Conservation (phyloP, 2,113 vertebrate species). For the Silurus asotus region DNA sequence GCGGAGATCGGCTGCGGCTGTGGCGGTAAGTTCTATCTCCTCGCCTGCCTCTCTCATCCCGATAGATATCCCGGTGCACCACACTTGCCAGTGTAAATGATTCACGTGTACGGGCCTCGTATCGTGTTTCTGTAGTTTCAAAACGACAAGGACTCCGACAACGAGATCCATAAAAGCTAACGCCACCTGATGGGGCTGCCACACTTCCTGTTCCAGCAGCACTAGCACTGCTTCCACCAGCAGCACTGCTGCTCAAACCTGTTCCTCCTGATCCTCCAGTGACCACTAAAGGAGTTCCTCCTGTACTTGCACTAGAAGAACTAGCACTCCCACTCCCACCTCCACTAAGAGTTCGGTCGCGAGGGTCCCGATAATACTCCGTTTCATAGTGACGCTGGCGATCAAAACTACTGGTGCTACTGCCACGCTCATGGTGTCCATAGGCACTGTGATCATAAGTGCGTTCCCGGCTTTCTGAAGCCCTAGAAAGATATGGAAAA, state of each 20-base stretch:
- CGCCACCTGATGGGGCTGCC: conserved; percentile 64
- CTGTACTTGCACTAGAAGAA: conserved; percentile 45
- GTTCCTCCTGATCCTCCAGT: conserved; percentile 69
- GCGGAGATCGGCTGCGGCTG: conserved; percentile 93
- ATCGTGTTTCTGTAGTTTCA: conserved; percentile 91
- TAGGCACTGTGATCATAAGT: conserved; percentile 98
- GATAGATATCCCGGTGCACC: conserved; percentile 96
- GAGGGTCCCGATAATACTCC: conserved; percentile 95
- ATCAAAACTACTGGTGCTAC: conserved; percentile 90
- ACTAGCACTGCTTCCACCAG: conserved; percentile 80
- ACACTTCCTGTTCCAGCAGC: conserved; percentile 71
- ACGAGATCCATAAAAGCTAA: conserved; percentile 92
- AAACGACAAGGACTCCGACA: conserved; percentile 95
- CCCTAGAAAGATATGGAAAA: conserved; percentile 76
- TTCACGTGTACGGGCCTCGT: conserved; percentile 90
- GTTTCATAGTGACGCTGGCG: conserved; percentile 96
- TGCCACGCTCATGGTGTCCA: conserved; percentile 97
- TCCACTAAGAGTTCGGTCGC: conserved; percentile 86
- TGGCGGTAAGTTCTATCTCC: conserved; percentile 89
- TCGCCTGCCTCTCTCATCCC: conserved; percentile 88
- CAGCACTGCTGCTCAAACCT: conserved; percentile 78
- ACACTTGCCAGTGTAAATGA: conserved; percentile 94
- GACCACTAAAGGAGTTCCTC: conserved; percentile 78
- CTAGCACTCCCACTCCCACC: conserved; percentile 58
- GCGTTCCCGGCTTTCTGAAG: conserved; percentile 95